Base-by-base conservation (phyloP, 2,797 vertebrate species). In the Hemitrygon akajei region DNA sequence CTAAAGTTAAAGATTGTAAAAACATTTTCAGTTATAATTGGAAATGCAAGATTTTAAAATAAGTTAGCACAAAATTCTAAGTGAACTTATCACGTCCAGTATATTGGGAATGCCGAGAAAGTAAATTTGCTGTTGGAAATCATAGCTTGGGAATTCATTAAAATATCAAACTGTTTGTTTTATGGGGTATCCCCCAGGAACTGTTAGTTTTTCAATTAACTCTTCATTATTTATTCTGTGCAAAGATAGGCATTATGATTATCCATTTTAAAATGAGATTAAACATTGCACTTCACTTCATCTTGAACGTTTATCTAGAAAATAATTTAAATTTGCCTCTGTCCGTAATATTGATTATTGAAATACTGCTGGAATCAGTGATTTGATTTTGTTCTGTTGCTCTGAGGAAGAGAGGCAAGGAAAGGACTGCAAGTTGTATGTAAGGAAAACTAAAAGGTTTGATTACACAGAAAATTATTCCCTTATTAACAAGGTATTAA, bases 111-210 rank as follows among this genome's bases (percentile, higher is more conserved):
- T 63, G 18, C 14, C 1, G 58, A 7, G 14, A 63, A 87, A 63
- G 14, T 6, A 63, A 63, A 18, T 14, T 60, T 86, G 58, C 22
- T 12, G 9, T 60, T 86, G 56, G 25, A 27, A 30, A 11, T 58
- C 11, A 58, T 60, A 14, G 25, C 56, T 60, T 60, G 82, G 56
- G 82, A 86, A 86, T 86, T 60, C 47, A 60, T 66, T 63, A 87
- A 87, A 30, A n/a, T 12, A 34, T 34, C 84, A 34, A 87, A 87
- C 63, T 87, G 84, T 87, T 87, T 86, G 12, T 87, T 18, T 87
- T 87, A 34, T 60, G 34, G 7, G 60, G 30, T 66, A n/a, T 34
- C 27, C 30, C 71, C 30, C 58, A 14, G 30, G 84, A 87, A 87
- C 84, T 63, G 60, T 20, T 66, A 11, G 2, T 20, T 87, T 66